Percentiles rank a stretch among this genome's conserved stretches.
Conservation (phyloP, 2,797 vertebrate genomes). For the Rhinatrema bivittatum region DNA sequence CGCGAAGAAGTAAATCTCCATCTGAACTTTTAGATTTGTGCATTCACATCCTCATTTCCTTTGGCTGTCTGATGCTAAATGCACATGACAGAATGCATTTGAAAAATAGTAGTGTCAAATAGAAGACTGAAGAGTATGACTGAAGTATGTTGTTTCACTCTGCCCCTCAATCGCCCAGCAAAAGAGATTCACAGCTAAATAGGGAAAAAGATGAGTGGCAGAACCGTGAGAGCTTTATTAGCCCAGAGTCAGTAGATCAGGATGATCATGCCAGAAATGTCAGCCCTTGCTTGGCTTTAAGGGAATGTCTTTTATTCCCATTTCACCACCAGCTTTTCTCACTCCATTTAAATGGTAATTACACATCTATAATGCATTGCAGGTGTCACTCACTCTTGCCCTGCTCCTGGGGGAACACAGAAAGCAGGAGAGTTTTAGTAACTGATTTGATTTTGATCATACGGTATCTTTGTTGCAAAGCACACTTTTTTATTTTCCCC, state of each 20-base stretch:
- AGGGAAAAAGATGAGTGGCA: constrained; percentile 31
- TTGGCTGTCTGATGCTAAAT: no score
- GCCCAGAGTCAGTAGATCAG: constrained; percentile 34
- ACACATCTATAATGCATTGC: constrained; percentile 51
- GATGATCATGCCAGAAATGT: constrained; percentile 35
- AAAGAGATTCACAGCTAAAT: constrained; percentile 10
- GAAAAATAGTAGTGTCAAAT: background rate
- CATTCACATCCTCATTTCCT: no score
- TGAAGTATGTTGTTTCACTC: constrained; percentile 13
- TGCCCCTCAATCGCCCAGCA: background rate
- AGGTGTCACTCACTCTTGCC: constrained; percentile 34
- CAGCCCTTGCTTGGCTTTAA: constrained; percentile 29
- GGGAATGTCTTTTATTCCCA: constrained; percentile 35
- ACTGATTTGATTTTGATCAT: constrained; percentile 21
- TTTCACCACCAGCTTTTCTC: constrained; percentile 42
- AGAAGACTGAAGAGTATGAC: constrained; percentile 16
- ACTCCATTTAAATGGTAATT: constrained; percentile 60
- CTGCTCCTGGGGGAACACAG: constrained; percentile 33
- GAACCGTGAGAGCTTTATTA: constrained; percentile 46
- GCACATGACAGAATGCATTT: no score
- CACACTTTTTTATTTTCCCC: no score
- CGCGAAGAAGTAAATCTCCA: no score
- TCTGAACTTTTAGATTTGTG: no score
- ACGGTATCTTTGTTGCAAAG: constrained; percentile 37
- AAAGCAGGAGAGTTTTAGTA: constrained; percentile 31